phyloP scores from a whole-genome alignment of 2,888 invertebrate genomes.

The Polydesmus complanatus region DNA sequence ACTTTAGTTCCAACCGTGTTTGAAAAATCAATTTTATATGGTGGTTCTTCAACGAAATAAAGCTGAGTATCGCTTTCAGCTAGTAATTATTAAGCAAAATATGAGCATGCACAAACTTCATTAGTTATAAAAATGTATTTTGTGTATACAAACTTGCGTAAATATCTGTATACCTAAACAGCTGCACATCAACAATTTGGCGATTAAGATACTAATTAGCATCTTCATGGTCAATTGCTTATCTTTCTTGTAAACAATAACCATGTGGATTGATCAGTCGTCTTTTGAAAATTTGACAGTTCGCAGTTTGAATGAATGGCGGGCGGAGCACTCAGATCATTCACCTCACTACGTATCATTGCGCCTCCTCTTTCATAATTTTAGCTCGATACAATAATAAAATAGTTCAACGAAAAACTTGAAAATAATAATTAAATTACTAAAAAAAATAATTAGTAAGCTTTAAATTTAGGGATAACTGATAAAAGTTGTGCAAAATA shows the following conservation, averaged over 20 bases:
- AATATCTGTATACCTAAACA: no score
- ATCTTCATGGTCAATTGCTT: not conserved
- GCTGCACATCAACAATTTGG: no score
- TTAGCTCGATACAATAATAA: no score
- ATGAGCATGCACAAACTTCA: not conserved
- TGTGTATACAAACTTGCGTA: no score
- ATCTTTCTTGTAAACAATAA: not conserved
- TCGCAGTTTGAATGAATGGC: not conserved
- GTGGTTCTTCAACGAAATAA: not conserved
- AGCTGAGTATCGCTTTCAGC: not conserved
- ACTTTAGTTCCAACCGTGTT: not conserved
- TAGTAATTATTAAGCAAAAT: not conserved
- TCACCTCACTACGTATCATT: not conserved
- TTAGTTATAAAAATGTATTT: no score
- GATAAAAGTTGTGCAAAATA: no score
- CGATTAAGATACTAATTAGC: not conserved
- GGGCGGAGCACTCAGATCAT: not conserved
- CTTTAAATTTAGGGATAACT: no score
- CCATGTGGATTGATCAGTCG: not conserved
- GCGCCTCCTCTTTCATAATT: no score
- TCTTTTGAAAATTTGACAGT: not conserved
- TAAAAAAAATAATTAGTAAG: no score
- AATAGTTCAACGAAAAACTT: no score
- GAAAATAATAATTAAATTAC: no score
- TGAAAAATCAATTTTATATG: conserved; percentile 2